These are phyloP conservation scores for Characodon lateralis DNA, from an alignment of 2,797 vertebrate species.

Conservation along the genomic window DNA sequence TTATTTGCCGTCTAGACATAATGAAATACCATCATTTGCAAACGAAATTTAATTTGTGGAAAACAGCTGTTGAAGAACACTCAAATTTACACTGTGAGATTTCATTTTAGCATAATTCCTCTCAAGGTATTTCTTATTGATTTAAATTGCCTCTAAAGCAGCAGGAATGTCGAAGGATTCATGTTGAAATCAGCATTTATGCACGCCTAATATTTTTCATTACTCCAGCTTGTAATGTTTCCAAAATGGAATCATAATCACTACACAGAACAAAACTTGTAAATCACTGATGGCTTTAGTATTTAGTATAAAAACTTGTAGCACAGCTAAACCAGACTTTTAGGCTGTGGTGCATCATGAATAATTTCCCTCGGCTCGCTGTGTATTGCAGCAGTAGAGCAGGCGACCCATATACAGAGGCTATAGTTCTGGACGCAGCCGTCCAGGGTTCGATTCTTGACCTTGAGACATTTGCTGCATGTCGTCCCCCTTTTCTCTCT, in stretches of 20 bases:
- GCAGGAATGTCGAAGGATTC: neutral
- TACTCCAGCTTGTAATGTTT: neutral
- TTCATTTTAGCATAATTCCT: conserved; percentile 8
- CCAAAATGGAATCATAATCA: neutral
- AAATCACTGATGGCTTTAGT: neutral
- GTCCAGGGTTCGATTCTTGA: neutral
- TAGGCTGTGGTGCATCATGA: neutral
- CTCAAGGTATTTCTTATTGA: conserved; percentile 6
- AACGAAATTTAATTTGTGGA: conserved; percentile 8
- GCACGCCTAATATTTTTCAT: neutral
- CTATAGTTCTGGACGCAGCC: too few species aligned
- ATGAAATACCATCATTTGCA: neutral
- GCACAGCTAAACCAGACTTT: neutral
- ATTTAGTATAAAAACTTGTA: neutral
- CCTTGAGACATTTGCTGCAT: neutral
- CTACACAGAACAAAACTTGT: neutral
- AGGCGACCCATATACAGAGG: too few species aligned
- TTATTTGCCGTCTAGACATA: neutral
- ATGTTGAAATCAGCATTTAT: neutral
- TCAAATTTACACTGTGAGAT: neutral
- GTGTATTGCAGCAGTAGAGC: neutral
- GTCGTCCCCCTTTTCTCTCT: neutral
- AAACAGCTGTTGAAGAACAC: conserved; percentile 8
- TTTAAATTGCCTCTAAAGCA: neutral
- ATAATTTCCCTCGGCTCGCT: neutral